These are phyloP conservation scores for Cecidostiba fungosa DNA, from an alignment of 2,888 invertebrate species.

Conservation along the genomic window DNA sequence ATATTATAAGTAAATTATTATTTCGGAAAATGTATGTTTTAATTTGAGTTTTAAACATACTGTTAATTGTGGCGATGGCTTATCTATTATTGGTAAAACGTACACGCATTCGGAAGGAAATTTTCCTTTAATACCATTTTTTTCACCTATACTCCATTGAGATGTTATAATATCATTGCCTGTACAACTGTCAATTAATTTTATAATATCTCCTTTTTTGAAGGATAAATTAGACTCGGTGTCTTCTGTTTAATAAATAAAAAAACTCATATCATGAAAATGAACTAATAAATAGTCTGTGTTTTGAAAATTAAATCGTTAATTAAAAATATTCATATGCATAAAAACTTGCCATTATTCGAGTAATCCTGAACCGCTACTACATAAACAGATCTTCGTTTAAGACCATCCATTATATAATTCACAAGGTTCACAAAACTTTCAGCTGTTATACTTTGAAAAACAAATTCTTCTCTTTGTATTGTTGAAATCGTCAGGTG, in stretches of 20 bases:
- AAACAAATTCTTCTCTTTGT: conserved; percentile 93
- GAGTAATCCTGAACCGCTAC: conserved; percentile 87
- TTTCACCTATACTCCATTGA: conserved; percentile 88
- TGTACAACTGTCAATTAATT: conserved; percentile 87
- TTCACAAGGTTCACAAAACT: conserved; percentile 92
- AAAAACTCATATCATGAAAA: neutral
- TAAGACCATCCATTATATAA: conserved; percentile 92
- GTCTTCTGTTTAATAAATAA: neutral
- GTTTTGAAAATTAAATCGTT: neutral
- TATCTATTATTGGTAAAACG: conserved; percentile 90
- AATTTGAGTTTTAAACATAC: conserved; percentile 58
- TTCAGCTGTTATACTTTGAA: conserved; percentile 93
- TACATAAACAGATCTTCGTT: conserved; percentile 91
- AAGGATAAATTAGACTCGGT: conserved; percentile 79
- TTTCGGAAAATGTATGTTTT: neutral
- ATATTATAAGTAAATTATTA: neutral
- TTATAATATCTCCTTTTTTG: conserved; percentile 91
- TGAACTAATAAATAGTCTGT: neutral
- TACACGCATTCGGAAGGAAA: conserved; percentile 94
- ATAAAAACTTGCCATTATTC: conserved; percentile 75
- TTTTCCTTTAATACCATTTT: conserved; percentile 88
- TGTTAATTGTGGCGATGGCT: conserved; percentile 83
- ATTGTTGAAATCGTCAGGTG: conserved; percentile 90
- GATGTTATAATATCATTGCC: conserved; percentile 89
- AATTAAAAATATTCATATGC: neutral